Evolutionary conservation across 1,140 invertebrate species (phyloP).

Genomic region (Leucophenga varia): DNA sequence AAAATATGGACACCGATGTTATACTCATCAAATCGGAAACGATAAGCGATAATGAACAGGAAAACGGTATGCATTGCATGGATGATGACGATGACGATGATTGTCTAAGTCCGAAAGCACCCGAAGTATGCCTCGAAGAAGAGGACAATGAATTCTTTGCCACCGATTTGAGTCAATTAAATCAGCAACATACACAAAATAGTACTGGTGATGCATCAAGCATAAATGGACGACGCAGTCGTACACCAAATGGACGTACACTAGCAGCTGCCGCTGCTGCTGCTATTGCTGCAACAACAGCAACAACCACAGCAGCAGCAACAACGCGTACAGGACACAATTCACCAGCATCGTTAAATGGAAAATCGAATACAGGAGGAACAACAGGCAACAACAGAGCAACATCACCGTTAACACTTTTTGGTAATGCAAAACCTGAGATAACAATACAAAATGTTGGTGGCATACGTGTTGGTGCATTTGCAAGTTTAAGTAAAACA

Average conservation of each 20-base stretch:
- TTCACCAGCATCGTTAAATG: neutral
- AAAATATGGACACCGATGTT: slow-evolving; percentile 48
- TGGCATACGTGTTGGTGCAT: slow-evolving; percentile 44
- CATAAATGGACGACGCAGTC: no score
- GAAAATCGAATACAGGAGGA: slow-evolving; percentile 1
- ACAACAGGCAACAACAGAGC: slow-evolving; percentile 1
- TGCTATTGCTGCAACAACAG: neutral
- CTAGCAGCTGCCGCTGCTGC: neutral
- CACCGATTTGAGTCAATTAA: slow-evolving; percentile 37
- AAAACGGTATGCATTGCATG: slow-evolving; percentile 41
- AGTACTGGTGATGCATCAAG: neutral
- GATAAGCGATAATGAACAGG: slow-evolving; percentile 51
- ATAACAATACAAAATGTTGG: slow-evolving; percentile 39
- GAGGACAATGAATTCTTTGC: slow-evolving; percentile 46
- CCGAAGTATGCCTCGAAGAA: slow-evolving; percentile 47
- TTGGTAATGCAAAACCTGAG: slow-evolving; percentile 23
- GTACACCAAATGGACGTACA: no score
- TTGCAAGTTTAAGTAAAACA: slow-evolving; percentile 42
- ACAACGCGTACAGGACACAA: slow-evolving; percentile 10
- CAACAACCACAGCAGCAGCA: slow-evolving; percentile 3
- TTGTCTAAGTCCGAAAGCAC: slow-evolving; percentile 45
- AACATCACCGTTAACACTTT: slow-evolving; percentile 3
- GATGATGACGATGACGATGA: slow-evolving; percentile 52
- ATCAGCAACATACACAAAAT: slow-evolving; percentile 25
- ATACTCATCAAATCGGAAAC: slow-evolving; percentile 53